Base-by-base conservation (phyloP, 2,113 vertebrate genomes). In the Ornithorhynchus anatinus region DNA sequence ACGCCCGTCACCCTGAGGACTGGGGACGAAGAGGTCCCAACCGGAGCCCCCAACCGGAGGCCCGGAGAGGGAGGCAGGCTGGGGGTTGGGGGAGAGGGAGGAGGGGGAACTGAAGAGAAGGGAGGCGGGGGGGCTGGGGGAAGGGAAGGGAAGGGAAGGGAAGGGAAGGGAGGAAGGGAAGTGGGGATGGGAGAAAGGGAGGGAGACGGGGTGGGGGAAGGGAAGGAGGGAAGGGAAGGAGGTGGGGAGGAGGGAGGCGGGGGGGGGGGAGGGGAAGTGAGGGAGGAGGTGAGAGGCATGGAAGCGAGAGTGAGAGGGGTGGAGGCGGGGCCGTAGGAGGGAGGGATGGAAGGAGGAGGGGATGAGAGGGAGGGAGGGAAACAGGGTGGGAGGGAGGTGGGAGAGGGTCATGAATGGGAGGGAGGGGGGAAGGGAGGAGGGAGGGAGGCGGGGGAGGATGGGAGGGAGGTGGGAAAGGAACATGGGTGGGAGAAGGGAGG, bases 61-160 rank as follows among this genome's bases (percentile, higher is more conserved):
- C n/a, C n/a, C n/a, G n/a, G n/a, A n/a, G n/a, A n/a, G 79, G 20
- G 54, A 60, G 62, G 76, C 78, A 1, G 27, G 19, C 42, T 72
- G 63, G 43, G 76, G 72, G 60, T 78, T n/a, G n/a, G n/a, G n/a
- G n/a, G n/a, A n/a, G n/a, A n/a, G 31, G 70, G 61, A 80, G 1
- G 54, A n/a, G n/a, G 40, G 22, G 38, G n/a, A 33, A 1, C n/a
- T n/a, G n/a, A 8, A 53, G 31, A 33, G 33, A 48, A 47, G 10
- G 20, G 9, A 23, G 54, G 42, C 16, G 38, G 17, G 5, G 36
- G 35, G 11, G 3, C 19, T n/a, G 36, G 2, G 36, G 27, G 19
- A 17, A 47, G 44, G 32, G 8, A 6, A 19, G 7, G 10, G 17
- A 58, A 38, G 11, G 22, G 16, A 44, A 13, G 43, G 11, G n/a